Base-by-base conservation (phyloP, 2,797 vertebrate genomes). In the Momotus momota region DNA sequence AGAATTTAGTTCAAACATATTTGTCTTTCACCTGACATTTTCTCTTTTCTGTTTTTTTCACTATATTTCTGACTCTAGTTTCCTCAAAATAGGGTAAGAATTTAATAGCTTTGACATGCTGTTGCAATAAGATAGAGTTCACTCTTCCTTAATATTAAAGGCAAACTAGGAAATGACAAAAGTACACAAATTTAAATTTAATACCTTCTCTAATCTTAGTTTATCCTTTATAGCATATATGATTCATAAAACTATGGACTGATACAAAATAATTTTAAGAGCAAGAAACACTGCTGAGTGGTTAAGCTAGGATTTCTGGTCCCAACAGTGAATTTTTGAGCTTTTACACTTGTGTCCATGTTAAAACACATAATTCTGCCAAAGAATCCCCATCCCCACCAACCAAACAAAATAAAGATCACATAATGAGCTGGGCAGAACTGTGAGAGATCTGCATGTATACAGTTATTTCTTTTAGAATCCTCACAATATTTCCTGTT, bases 31-130 rank as follows among this genome's bases (percentile, higher is more conserved):
- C 17, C 9, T 45, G 41, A 14, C 10, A 25, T 69, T 74, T 74
- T 41, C 7, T 69, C 19, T 81, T 40, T 71, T 78, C 57, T 70
- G 21, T 3, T 45, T 72, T 79, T 80, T 60, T 38, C 18, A 14
- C 13, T 38, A 1, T 65, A 55, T 65, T 90, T 90, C 21, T 65
- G 18, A 61, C 15, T 2, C 19, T 0, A 0, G 5, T 62, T 91
- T 69, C 11, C 46, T 72, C 31, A 70, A 14, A 75, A 23, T 21
- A 70, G 4, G 9, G 18, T 62, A 83, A 40, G 6, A 33, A 46
- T 52, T 83, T n/a, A 90, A 25, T 48, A 64, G 16, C 18, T 61
- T 88, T 91, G 54, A 62, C 1, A 19, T 5, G 16, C 41, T 31
- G 40, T 2, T 66, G 51, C 54, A 86, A 40, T 45, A 25, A 70